These are phyloP conservation scores for Labrus mixtus DNA, from an alignment of 2,113 vertebrate species.

Conservation along the genomic window DNA sequence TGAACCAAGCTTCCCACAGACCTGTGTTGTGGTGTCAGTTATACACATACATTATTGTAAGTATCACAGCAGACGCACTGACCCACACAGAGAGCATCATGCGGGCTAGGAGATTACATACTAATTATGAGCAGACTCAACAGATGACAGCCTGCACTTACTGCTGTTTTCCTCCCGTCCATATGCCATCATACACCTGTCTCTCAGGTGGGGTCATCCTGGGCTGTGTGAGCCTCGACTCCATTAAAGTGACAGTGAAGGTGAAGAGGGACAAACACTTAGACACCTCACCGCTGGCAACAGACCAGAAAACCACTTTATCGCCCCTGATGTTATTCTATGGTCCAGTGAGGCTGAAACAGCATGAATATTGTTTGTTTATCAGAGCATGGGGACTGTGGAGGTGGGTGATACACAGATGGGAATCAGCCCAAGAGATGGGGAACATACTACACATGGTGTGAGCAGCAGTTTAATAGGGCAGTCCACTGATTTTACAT, in stretches of 20 bases:
- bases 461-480: slow-evolving; percentile 9
- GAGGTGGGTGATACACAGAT: slow-evolving; percentile 26
- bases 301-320: slow-evolving; percentile 72
- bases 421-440: slow-evolving; percentile 5
- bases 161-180: slow-evolving; percentile 39
- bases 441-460: background rate
- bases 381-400: slow-evolving; percentile 26
- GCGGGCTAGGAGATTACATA: slow-evolving; percentile 43
- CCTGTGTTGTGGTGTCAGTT: slow-evolving; percentile 39
- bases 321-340: slow-evolving; percentile 60
- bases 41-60: slow-evolving; percentile 38
- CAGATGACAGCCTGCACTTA: slow-evolving; percentile 48
- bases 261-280: slow-evolving; percentile 63
- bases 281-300: slow-evolving; percentile 59
- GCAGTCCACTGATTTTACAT: background rate
- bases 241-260: slow-evolving; percentile 66
- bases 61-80: slow-evolving; percentile 26
- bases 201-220: slow-evolving; percentile 56
- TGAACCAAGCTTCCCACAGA: slow-evolving; percentile 51
- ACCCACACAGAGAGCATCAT: slow-evolving; percentile 44
- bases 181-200: slow-evolving; percentile 34
- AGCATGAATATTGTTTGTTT: slow-evolving; percentile 58
- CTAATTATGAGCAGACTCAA: slow-evolving; percentile 48
- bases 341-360: slow-evolving; percentile 49
- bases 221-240: slow-evolving; percentile 24